These are phyloP conservation scores for Thrips palmi DNA, from an alignment of 1,140 invertebrate species.

Conservation along the genomic window DNA sequence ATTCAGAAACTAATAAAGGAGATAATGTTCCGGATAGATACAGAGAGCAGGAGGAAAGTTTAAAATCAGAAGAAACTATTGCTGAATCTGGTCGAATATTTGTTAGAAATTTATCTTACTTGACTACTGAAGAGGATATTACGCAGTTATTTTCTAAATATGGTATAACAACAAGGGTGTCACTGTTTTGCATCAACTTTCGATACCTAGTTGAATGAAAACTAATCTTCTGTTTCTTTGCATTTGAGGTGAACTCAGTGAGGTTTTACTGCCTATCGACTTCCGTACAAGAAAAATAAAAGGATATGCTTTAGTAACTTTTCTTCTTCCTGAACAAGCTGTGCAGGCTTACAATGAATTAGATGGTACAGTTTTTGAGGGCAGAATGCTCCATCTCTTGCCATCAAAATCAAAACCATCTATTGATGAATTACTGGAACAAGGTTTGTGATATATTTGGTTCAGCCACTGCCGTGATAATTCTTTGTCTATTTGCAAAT, in stretches of 20 bases:
- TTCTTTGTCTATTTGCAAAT: background rate
- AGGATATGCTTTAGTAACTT: constrained; percentile 88
- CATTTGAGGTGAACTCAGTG: constrained; percentile 57
- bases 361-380: constrained; percentile 78
- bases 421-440: constrained; percentile 25
- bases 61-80: constrained; percentile 61
- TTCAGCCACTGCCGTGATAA: background rate
- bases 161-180: constrained; percentile 33
- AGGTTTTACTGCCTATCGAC: constrained; percentile 83
- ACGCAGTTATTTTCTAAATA: constrained; percentile 69
- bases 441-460: background rate
- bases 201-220: constrained; percentile 3
- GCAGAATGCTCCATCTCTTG: constrained; percentile 82
- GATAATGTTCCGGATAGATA: constrained; percentile 27
- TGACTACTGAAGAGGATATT: constrained; percentile 73
- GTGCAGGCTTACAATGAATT: constrained; percentile 69
- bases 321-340: constrained; percentile 90
- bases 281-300: constrained; percentile 63
- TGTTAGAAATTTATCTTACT: constrained; percentile 83
- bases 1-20: constrained; percentile 22
- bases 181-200: constrained; percentile 9
- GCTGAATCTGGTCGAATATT: constrained; percentile 87
- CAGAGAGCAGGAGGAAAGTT: constrained; percentile 45
- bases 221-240: constrained; percentile 11
- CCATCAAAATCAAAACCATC: constrained; percentile 61